Base-by-base conservation (phyloP, 2,797 vertebrate species). In the Meriones psammophilus region DNA sequence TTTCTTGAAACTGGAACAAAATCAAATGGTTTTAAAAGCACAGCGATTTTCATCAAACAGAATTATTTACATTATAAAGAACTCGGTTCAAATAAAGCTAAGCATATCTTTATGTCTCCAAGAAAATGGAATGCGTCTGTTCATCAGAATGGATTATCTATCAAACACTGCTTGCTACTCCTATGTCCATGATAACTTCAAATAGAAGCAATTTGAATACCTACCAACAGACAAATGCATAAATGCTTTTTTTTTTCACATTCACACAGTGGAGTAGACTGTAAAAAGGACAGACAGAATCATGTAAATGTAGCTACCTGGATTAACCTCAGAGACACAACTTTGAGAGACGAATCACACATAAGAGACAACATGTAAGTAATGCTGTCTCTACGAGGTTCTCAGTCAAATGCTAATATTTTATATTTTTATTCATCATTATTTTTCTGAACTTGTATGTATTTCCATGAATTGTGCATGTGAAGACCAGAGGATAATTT, bases 101-200 rank as follows among this genome's bases (percentile, higher is more conserved):
- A 95, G 17, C 26, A 22, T 50, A 80, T 76, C 36, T 28, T 24
- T 91, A 22, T 22, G 28, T 74, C 26, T 64, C 4, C 22, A 74
- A 78, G 68, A 85, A 89, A 78, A 92, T 28, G 12, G 22, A 73
- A 12, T 66, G 58, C 33, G 84, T 91, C 7, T 30, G 33, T n/a
- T 68, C 60, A 91, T 76, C n/a, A 96, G 73, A 84, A 76, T 71
- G 36, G 13, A 33, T 39, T 39, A 30, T 71, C 77, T 73, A 39
- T 71, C 73, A 96, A 91, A 93, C 39, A 78, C 73, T 86, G 18
- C 58, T 95, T 92, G 58, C 77, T 50, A 56, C 22, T 81, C 33
- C 3, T 58, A 60, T 89, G 22, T 62, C 46, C 24, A 33, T 64
- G 50, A 77, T 76, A 78, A 24, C 71, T 77, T 77, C 39, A 90